Base-by-base conservation (phyloP, 1,140 invertebrate species). In the Drosophila triauraria region DNA sequence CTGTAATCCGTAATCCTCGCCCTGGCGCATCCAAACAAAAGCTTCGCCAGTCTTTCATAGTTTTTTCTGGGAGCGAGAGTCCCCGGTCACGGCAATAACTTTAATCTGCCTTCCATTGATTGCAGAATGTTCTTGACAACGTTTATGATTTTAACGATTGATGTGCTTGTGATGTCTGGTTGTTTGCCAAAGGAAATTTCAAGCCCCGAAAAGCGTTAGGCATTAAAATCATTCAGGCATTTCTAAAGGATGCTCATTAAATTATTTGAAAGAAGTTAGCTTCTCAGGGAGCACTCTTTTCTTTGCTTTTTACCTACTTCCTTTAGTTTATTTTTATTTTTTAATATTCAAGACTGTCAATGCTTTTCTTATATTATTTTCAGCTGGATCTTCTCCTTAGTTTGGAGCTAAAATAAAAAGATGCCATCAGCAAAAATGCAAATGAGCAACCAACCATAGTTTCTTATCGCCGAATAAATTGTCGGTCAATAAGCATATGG, bases 391-490 rank as follows among this genome's bases (percentile, higher is more conserved):
- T 38, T 5, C 12, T 2, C 3, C 8, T 20, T 8, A 32, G 27
- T 9, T 53, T 12, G 1, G 6, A 35, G 17, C n/a, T 20, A 20
- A 7, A 56, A 56, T 42, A 51, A 8, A 43, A 61, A 44, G 61
- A 68, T 44, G 38, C n/a, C 67, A 72, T 72, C 54, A 23, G 67
- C 20, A 43, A 71, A 54, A 23, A 72, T 72, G 69, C 67, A 72
- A 72, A 72, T 72, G 40, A 38, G 38, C 30, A 23, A 30, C 8
- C 32, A 32, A 10, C 17, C 67, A 60, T 51, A 51, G 32, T 51
- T 74, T 74, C 70, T 71, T 71, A 71, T 72, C 65, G 67, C 67
- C 35, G 70, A 30, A 74, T 72, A 72, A 72, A 72, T 72, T 74
- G 38, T 23, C 38, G 70, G 70, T 60, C 70, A 72, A 60, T 72